Conservation (phyloP, 2,797 vertebrate species). For the Diplodus sargus region DNA sequence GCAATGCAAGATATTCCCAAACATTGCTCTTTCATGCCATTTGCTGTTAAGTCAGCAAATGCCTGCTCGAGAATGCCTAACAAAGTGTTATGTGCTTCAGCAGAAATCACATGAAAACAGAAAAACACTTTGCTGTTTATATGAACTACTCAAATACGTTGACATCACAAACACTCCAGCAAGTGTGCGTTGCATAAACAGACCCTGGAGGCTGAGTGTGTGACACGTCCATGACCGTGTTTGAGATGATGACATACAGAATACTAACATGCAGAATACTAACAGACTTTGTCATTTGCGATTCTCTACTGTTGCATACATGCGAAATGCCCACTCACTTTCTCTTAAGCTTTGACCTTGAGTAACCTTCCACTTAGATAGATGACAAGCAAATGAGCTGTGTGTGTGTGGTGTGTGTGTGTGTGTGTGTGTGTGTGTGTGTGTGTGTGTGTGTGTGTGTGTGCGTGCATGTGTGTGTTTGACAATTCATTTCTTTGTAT, state of each 20-base stretch:
- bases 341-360: constrained; percentile 62
- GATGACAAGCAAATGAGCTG: constrained; percentile 34
- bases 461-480: too few relatives aligned
- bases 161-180: constrained; percentile 18
- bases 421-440: not conserved
- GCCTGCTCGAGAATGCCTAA: constrained; percentile 54
- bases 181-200: constrained; percentile 25
- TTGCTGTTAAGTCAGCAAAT: constrained; percentile 73
- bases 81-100: constrained; percentile 54
- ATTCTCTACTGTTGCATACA: constrained; percentile 27
- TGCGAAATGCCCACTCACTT: constrained; percentile 44
- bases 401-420: not conserved
- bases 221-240: constrained; percentile 5
- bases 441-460: not conserved
- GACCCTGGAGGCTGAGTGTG: constrained; percentile 12
- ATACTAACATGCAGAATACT: constrained; percentile 20
- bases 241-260: constrained; percentile 30
- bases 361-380: constrained; percentile 40
- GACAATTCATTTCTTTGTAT: constrained; percentile 39
- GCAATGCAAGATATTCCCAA: constrained; percentile 60
- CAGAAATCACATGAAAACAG: constrained; percentile 30
- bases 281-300: constrained; percentile 49
- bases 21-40: constrained; percentile 51
- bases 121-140: constrained; percentile 20
- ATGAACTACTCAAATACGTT: constrained; percentile 13